Conservation (phyloP, 2,888 invertebrate species). For the Macrophya annulata region DNA sequence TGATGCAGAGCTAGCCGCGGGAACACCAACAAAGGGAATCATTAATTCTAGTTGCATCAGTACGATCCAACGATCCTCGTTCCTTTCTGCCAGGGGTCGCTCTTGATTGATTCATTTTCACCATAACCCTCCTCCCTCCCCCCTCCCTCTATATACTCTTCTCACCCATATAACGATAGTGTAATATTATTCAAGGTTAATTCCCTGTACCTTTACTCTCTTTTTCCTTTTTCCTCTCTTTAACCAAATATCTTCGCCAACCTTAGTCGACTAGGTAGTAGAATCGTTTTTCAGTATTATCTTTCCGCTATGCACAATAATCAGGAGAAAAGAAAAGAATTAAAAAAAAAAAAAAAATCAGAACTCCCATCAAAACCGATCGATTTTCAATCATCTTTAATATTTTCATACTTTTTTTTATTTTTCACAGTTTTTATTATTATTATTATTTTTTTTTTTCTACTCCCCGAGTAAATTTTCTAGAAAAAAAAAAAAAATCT, state of each 20-base stretch:
- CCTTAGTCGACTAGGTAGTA: not conserved
- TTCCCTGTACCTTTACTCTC: not conserved
- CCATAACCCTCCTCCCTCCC: not conserved
- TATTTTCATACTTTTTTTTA: not conserved
- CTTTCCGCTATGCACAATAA: not conserved
- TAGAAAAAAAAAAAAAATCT: too few relatives aligned
- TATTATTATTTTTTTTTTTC: not conserved
- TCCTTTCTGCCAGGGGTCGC: conserved; percentile 39
- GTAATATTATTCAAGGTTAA: conserved; percentile 41
- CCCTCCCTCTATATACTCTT: not conserved
- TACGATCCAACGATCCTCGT: not conserved
- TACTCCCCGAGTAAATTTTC: not conserved
- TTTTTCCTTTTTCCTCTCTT: not conserved
- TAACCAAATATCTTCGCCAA: not conserved
- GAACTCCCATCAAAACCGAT: not conserved
- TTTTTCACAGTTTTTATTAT: not conserved
- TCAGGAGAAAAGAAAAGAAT: not conserved
- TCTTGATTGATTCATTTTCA: conserved; percentile 51
- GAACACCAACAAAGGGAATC: conserved; percentile 44
- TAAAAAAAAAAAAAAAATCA: not conserved
- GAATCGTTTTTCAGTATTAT: not conserved
- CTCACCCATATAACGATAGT: not conserved
- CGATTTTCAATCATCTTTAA: not conserved
- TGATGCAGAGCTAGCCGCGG: conserved; percentile 14
- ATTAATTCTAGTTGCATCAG: conserved; percentile 54